Evolutionary conservation across 2,888 invertebrate species (phyloP).

Genomic region (Disparrhopalites patrizii): DNA sequence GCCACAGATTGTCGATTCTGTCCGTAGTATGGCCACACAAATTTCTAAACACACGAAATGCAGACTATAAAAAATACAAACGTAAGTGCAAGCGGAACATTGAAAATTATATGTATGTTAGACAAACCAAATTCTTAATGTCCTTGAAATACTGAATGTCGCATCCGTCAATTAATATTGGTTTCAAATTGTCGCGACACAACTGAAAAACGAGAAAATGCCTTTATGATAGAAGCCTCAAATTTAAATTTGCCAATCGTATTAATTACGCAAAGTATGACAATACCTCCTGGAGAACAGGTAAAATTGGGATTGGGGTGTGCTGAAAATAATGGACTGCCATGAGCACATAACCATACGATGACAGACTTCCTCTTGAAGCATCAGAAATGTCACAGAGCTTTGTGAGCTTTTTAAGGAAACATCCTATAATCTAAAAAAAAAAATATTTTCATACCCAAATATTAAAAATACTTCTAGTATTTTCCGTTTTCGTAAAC

Average conservation of each 20-base stretch:
- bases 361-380: slow-evolving; percentile 59
- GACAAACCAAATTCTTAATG: slow-evolving; percentile 51
- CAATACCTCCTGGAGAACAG: slow-evolving; percentile 59
- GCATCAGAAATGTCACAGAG: slow-evolving; percentile 60
- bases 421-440: slow-evolving; percentile 54
- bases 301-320: slow-evolving; percentile 57
- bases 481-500: too few relatives aligned
- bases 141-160: slow-evolving; percentile 58
- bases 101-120: slow-evolving; percentile 24
- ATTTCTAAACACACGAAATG: slow-evolving; percentile 3
- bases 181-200: slow-evolving; percentile 41
- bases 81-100: neutral
- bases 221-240: too few relatives aligned
- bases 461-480: too few relatives aligned
- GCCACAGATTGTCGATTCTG: slow-evolving; percentile 54
- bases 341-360: slow-evolving; percentile 61
- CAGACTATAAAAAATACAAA: neutral
- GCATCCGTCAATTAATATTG: slow-evolving; percentile 55
- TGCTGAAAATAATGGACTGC: slow-evolving; percentile 60
- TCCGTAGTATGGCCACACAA: slow-evolving; percentile 53
- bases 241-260: too few relatives aligned
- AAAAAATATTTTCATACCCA: neutral
- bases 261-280: neutral
- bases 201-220: slow-evolving; percentile 16
- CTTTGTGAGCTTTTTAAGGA: slow-evolving; percentile 58